These are phyloP conservation scores for Peromyscus aztecus DNA, from an alignment of 2,797 vertebrate genomes.

Conservation along the genomic window DNA sequence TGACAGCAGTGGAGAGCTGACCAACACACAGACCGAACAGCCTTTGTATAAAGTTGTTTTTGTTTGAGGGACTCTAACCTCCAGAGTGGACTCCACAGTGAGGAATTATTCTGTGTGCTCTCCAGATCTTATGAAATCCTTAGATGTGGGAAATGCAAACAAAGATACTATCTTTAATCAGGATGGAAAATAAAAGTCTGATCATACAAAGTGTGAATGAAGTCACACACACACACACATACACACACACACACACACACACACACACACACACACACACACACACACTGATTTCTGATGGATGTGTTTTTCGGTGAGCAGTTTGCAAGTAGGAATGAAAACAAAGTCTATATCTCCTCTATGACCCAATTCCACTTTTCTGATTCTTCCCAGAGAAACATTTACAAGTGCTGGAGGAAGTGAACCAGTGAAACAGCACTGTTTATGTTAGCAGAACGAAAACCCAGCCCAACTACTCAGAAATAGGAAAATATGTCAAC, in stretches of 20 bases:
- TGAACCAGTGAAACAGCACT: not conserved
- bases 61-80: not conserved
- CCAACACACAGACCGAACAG: not conserved
- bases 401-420: not conserved
- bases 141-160: not conserved
- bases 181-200: not conserved
- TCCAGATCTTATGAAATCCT: not conserved
- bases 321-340: not conserved
- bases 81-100: not conserved
- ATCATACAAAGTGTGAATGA: not conserved
- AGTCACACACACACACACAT: not conserved
- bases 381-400: slow-evolving; percentile 37
- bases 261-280: not conserved
- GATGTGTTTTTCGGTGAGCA: not conserved
- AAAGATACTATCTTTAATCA: not conserved
- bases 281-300: not conserved
- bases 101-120: not conserved
- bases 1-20: not conserved
- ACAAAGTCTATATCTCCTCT: not conserved
- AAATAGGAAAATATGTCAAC: not conserved
- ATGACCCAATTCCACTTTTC: not conserved
- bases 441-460: not conserved
- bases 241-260: not conserved
- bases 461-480: not conserved
- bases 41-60: not conserved